phyloP scores from a whole-genome alignment of 1,140 invertebrate genomes.

The Argopecten irradians region DNA sequence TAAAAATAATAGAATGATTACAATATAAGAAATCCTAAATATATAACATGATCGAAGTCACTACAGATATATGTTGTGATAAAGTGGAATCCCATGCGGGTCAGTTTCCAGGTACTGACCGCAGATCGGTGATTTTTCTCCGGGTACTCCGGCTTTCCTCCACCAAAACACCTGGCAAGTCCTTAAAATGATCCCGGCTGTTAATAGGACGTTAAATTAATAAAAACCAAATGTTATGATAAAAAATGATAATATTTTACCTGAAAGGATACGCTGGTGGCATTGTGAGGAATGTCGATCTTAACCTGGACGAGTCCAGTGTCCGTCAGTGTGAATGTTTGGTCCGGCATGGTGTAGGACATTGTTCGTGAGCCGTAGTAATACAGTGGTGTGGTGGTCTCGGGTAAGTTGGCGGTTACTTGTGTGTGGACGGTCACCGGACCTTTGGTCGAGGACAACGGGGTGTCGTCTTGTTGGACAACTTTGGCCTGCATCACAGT shows the following conservation, averaged over 20 bases:
- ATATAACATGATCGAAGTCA: background rate
- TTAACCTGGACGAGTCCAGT: constrained; percentile 64
- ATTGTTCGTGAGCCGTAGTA: constrained; percentile 46
- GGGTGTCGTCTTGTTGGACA: constrained; percentile 63
- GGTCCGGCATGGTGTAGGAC: constrained; percentile 46
- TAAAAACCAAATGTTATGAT: too few relatives aligned
- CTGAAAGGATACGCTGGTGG: constrained; percentile 58
- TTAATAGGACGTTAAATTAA: too few relatives aligned
- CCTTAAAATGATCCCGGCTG: background rate
- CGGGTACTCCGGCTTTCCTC: too few relatives aligned
- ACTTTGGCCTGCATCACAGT: constrained; percentile 58
- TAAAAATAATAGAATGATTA: background rate
- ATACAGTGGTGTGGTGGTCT: constrained; percentile 46
- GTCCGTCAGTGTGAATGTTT: constrained; percentile 59
- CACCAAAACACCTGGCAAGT: too few relatives aligned
- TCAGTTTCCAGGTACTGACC: too few relatives aligned
- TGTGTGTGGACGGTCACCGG: constrained; percentile 40
- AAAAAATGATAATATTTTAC: background rate
- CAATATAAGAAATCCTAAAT: background rate
- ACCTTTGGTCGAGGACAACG: constrained; percentile 48
- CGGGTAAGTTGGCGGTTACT: constrained; percentile 52
- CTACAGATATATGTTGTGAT: background rate
- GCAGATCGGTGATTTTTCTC: too few relatives aligned
- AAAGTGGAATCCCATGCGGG: background rate
- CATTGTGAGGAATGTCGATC: constrained; percentile 63